Evolutionary conservation across 2,797 vertebrate species (phyloP).

Genomic region (Poecilia picta): DNA sequence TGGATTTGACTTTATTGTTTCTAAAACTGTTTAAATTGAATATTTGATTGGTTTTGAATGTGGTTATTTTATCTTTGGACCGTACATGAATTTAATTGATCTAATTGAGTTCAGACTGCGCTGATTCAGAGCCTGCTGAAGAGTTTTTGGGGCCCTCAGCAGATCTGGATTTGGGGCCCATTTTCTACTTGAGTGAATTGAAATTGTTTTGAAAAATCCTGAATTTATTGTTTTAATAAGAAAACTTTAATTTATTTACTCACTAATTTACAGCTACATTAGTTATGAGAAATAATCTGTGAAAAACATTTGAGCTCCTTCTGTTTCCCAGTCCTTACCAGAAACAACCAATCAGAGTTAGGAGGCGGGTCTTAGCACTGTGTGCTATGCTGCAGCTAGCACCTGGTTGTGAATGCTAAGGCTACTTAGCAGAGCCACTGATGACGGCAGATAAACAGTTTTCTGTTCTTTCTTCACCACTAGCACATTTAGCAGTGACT

Average conservation of each 20-base stretch:
- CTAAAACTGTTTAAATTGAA: neutral
- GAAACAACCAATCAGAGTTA: too few relatives aligned
- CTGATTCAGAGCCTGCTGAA: neutral
- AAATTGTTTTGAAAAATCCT: neutral
- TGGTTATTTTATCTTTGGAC: neutral
- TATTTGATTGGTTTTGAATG: neutral
- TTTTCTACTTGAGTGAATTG: neutral
- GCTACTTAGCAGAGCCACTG: too few relatives aligned
- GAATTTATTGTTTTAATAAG: neutral
- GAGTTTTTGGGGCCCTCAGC: neutral
- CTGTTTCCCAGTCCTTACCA: too few relatives aligned
- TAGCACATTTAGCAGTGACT: too few relatives aligned
- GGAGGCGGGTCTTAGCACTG: too few relatives aligned
- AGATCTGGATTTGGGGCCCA: neutral
- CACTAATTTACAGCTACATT: neutral
- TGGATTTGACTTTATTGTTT: neutral
- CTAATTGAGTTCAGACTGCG: neutral
- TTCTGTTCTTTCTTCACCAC: too few relatives aligned
- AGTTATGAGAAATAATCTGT: neutral
- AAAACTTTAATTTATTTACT: neutral
- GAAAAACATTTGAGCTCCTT: too few relatives aligned
- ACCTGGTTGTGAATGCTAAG: too few relatives aligned
- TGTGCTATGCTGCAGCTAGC: too few relatives aligned
- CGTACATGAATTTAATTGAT: neutral
- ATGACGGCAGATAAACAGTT: too few relatives aligned